Percentiles rank a stretch among this genome's conserved stretches.
These are phyloP conservation scores for Spodoptera frugiperda DNA, from an alignment of 1,140 invertebrate genomes.

Conservation along the genomic window DNA sequence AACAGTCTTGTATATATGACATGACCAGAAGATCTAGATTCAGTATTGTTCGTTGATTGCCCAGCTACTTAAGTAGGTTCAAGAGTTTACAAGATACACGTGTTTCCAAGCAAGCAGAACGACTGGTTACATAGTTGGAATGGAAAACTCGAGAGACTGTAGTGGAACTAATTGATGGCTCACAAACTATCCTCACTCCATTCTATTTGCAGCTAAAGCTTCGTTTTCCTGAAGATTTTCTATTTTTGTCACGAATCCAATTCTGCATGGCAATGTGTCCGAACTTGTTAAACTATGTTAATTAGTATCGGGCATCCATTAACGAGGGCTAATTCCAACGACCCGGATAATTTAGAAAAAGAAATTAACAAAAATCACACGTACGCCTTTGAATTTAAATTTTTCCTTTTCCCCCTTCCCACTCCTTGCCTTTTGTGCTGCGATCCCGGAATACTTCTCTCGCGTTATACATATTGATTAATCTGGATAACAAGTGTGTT, in stretches of 20 bases:
- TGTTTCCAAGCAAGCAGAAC: neutral
- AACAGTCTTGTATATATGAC: too few species aligned
- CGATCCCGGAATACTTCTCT: too few species aligned
- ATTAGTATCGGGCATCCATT: slow-evolving; percentile 28
- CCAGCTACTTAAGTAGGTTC: too few species aligned
- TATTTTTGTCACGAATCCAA: slow-evolving; percentile 22
- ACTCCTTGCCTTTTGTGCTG: neutral
- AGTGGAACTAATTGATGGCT: slow-evolving; percentile 5
- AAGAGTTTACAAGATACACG: neutral
- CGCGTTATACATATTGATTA: too few species aligned
- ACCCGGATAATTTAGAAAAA: slow-evolving; percentile 12
- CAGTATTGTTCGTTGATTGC: too few species aligned
- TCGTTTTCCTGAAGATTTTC: neutral
- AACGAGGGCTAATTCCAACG: slow-evolving; percentile 6
- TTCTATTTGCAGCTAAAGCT: slow-evolving; percentile 11
- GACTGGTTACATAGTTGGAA: neutral
- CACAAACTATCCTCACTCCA: neutral
- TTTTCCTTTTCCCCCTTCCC: neutral
- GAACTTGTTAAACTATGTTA: slow-evolving; percentile 24
- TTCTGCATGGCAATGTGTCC: slow-evolving; percentile 16
- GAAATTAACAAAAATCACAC: slow-evolving; percentile 1
- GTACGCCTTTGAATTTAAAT: neutral
- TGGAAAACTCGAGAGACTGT: neutral
- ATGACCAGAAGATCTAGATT: too few species aligned
- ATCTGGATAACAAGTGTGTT: too few species aligned